These are phyloP conservation scores for Brachyistius frenatus DNA, from an alignment of 2,113 vertebrate genomes.

Conservation along the genomic window DNA sequence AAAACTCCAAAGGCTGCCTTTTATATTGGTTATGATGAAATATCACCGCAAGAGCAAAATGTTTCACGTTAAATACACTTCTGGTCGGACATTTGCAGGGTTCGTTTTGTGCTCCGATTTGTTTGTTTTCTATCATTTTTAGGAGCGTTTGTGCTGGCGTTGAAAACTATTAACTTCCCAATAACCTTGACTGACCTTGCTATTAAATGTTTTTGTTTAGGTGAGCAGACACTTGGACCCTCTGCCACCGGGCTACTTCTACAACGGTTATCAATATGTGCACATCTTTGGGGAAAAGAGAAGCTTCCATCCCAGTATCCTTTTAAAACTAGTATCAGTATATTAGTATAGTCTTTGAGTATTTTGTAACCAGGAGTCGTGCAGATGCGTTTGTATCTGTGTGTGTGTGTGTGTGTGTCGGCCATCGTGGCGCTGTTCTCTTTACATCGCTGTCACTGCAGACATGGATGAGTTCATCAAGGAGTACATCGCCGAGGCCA, in stretches of 20 bases:
- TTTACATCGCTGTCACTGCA: conserved; percentile 84
- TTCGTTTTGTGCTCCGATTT: no score
- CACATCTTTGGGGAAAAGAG: conserved; percentile 95
- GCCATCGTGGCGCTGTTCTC: conserved; percentile 51
- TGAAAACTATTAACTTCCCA: background rate
- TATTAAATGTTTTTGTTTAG: conserved; percentile 72
- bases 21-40: no score
- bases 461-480: conserved; percentile 95
- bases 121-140: no score
- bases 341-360: no score
- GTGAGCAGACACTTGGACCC: conserved; percentile 91
- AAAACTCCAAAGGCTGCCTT: no score
- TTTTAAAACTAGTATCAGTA: conserved; percentile 64
- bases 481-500: conserved; percentile 91
- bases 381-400: background rate
- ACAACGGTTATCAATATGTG: conserved; percentile 93
- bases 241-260: conserved; percentile 93
- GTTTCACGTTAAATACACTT: no score
- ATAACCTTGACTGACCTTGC: conserved; percentile 4
- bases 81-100: no score
- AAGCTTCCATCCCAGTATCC: conserved; percentile 95
- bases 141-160: no score
- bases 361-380: no score
- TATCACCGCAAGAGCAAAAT: no score
- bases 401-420: background rate